These are phyloP conservation scores for Cercopithecus neglectus DNA, from an alignment of 2,797 vertebrate species.

Conservation along the genomic window DNA sequence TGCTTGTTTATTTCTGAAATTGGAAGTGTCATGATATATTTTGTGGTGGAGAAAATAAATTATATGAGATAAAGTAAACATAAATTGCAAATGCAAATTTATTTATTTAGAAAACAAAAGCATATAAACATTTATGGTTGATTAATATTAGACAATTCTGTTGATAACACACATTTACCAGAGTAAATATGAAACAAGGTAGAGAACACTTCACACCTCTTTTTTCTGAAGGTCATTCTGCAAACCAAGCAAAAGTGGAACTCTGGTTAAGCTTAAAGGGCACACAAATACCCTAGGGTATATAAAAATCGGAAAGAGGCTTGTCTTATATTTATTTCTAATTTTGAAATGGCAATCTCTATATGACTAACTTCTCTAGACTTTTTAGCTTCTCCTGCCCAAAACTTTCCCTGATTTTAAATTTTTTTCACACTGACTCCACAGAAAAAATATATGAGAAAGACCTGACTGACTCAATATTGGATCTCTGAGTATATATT, in stretches of 20 bases:
- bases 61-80: background rate
- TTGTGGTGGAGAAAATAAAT: constrained; percentile 13
- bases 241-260: background rate
- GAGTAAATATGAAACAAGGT: background rate
- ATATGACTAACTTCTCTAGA: background rate
- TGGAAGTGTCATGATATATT: background rate
- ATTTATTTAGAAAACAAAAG: constrained; percentile 51
- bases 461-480: background rate
- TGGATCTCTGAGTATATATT: background rate
- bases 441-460: background rate
- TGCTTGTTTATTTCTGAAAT: constrained; percentile 8
- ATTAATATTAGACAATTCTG: background rate
- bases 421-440: background rate
- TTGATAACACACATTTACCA: background rate
- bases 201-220: background rate
- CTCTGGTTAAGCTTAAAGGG: background rate
- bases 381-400: background rate
- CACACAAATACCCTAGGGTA: background rate
- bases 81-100: constrained; percentile 33
- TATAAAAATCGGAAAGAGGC: background rate
- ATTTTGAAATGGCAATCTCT: background rate
- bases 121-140: background rate
- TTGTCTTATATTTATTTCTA: background rate
- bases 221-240: constrained; percentile 13
- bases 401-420: background rate